Conservation (phyloP, 2,888 invertebrate genomes). For the Branchipolynoe longqiensis region DNA sequence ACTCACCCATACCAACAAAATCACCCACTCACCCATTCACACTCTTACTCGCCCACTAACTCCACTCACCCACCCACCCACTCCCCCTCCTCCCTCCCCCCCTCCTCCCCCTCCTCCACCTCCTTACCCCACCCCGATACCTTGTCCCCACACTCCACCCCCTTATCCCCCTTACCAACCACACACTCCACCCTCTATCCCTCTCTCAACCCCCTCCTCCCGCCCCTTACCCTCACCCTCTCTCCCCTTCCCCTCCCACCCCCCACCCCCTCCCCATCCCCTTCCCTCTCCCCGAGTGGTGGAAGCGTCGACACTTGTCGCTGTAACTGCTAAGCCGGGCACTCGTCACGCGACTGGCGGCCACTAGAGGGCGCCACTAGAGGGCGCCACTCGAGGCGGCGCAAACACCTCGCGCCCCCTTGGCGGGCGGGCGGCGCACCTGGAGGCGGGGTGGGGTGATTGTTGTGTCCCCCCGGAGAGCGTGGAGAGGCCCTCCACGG, state of each 20-base stretch:
- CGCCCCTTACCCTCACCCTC: neutral
- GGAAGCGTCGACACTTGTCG: neutral
- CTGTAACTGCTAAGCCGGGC: slow-evolving; percentile 29
- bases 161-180: too few species aligned
- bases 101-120: too few species aligned
- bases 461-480: slow-evolving; percentile 47
- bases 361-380: slow-evolving; percentile 1
- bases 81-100: too few species aligned
- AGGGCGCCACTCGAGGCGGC: slow-evolving; percentile 21
- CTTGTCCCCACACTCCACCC: too few species aligned
- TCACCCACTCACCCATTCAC: too few species aligned
- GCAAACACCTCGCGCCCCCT: slow-evolving; percentile 36
- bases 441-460: slow-evolving; percentile 40
- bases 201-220: neutral
- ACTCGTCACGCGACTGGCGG: neutral
- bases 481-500: slow-evolving; percentile 49
- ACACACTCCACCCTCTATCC: too few species aligned
- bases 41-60: too few species aligned
- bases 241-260: neutral
- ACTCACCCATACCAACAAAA: too few species aligned
- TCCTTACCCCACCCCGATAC: too few species aligned
- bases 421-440: neutral
- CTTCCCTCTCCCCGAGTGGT: too few species aligned
- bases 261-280: neutral
- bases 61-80: too few species aligned